A percentile compares a stretch with the other conserved stretches of the same genome.
These are phyloP conservation scores for Callospermophilus lateralis DNA, from an alignment of 2,113 vertebrate species.

Conservation along the genomic window DNA sequence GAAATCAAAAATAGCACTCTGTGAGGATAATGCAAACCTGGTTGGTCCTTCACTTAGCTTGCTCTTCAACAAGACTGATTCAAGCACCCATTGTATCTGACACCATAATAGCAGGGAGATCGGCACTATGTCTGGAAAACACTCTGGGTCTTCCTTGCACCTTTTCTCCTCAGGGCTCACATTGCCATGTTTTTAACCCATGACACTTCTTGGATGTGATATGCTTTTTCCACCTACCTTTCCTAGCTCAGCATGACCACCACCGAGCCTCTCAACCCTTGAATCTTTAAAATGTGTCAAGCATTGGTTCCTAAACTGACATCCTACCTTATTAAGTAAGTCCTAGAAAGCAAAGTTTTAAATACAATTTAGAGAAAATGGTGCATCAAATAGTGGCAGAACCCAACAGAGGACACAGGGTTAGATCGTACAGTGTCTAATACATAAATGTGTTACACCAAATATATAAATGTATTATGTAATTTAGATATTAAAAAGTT, in stretches of 20 bases:
- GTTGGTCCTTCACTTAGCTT: neutral
- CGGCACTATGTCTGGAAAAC: neutral
- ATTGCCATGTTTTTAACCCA: neutral
- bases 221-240: neutral
- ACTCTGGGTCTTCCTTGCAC: neutral
- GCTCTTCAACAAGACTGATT: neutral
- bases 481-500: neutral
- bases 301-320: neutral
- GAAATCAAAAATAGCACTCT: neutral
- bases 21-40: neutral
- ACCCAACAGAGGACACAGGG: neutral
- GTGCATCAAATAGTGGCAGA: neutral
- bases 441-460: neutral
- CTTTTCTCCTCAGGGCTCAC: neutral
- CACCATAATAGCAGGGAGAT: neutral
- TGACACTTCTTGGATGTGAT: neutral
- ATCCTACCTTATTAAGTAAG: neutral
- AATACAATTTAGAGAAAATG: neutral
- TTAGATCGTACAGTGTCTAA: neutral
- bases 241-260: neutral
- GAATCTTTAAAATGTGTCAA: neutral
- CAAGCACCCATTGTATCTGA: neutral
- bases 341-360: neutral
- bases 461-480: neutral
- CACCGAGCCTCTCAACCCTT: neutral